phyloP scores from a whole-genome alignment of 2,888 invertebrate species.

The Chymomyza amoena region DNA sequence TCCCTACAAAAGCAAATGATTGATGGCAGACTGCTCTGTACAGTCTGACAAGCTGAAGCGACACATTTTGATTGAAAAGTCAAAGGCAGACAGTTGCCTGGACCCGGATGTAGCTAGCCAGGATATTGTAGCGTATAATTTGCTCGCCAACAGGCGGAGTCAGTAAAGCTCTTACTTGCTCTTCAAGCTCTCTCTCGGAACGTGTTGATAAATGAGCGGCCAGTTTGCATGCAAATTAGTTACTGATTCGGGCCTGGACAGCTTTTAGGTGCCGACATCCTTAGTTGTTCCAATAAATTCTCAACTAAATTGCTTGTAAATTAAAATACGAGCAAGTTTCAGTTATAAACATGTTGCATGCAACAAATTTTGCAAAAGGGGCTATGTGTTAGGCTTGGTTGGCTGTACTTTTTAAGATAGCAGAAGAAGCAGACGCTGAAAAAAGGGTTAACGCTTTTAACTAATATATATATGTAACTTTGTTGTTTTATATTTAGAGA shows the following conservation, averaged over 20 bases:
- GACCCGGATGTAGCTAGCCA: too few relatives aligned
- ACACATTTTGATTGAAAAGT: background rate
- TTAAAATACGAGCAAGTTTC: constrained; percentile 31
- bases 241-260: background rate
- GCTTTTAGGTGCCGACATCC: constrained; percentile 3
- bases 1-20: constrained; percentile 34
- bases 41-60: constrained; percentile 26
- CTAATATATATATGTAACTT: background rate
- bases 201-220: constrained; percentile 28
- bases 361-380: background rate
- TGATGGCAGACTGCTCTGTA: constrained; percentile 45
- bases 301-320: constrained; percentile 42
- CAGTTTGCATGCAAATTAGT: background rate
- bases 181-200: too few relatives aligned
- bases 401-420: constrained; percentile 2
- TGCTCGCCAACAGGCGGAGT: background rate
- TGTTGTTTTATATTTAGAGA: background rate
- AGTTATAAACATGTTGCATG: constrained; percentile 41
- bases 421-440: background rate
- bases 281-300: constrained; percentile 6
- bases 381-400: background rate
- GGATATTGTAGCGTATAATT: background rate
- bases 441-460: background rate
- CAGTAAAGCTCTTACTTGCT: background rate
- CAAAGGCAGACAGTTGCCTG: background rate